Evolutionary conservation across 2,797 vertebrate species (phyloP).

Genomic region (Lacerta agilis): DNA sequence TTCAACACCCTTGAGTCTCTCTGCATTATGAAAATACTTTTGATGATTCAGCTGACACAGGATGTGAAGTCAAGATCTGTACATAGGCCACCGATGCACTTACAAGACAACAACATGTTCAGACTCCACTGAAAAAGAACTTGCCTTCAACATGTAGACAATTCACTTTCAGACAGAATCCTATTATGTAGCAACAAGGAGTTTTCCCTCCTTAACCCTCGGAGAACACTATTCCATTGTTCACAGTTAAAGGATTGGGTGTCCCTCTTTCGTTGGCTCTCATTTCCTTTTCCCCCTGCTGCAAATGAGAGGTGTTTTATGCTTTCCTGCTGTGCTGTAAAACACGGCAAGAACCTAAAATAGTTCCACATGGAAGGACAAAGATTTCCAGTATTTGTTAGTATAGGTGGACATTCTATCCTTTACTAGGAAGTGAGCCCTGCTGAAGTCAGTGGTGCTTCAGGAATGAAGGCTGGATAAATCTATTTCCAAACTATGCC

Average conservation of each 20-base stretch:
- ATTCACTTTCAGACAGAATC: slow-evolving; percentile 2
- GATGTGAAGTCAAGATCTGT: not conserved
- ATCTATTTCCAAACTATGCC: not conserved
- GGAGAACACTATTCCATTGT: not conserved
- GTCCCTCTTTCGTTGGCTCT: not conserved
- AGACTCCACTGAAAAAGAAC: not conserved
- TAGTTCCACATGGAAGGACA: not conserved
- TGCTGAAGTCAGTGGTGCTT: not conserved
- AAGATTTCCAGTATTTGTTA: not conserved
- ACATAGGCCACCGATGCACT: not conserved
- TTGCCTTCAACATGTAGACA: slow-evolving; percentile 7
- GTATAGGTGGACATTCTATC: not conserved
- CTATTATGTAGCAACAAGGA: not conserved
- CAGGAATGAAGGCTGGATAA: not conserved
- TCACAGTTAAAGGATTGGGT: not conserved
- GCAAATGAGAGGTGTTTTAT: not conserved
- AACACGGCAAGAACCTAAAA: not conserved
- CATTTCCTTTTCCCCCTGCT: not conserved
- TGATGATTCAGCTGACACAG: not conserved
- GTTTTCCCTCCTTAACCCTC: not conserved
- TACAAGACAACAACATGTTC: not conserved
- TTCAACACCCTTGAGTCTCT: not conserved
- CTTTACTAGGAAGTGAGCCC: not conserved
- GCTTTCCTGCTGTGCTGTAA: not conserved
- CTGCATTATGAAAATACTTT: not conserved